Base-by-base conservation (phyloP, 2,888 invertebrate species). In the Adelphocoris suturalis region DNA sequence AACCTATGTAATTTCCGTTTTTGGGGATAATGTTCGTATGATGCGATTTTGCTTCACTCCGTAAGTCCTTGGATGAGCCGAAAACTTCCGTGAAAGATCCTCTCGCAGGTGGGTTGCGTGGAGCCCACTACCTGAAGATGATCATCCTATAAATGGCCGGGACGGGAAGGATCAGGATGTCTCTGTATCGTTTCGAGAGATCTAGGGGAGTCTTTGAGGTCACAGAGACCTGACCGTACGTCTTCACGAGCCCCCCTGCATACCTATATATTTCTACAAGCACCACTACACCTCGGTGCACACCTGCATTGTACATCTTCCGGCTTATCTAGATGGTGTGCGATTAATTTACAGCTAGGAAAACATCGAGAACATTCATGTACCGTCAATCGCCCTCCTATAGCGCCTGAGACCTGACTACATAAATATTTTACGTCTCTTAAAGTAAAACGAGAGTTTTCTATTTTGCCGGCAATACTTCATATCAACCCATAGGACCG, bases 101-200 rank as follows among this genome's bases (percentile, higher is more conserved):
- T 68, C 68, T n/a, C 68, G 13, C 68, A 23, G 27, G 23, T 68
- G 19, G 68, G 27, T 68, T 23, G 68, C 23, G 68, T 23, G 23
- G 68, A 57, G 19, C 12, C 27, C 11, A 23, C 27, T 68, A 68
- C 68, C 68, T 23, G 68, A 23, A 68, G 68, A 68, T 27, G 68
- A 68, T 23, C 68, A 68, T 27, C 68, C 68, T 68, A 68, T 68
- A 68, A 68, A 68, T 68, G 68, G 68, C 68, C 12, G 68, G 19
- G 68, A 23, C 68, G 23, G 68, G n/a, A 68, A 23, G 68, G 27
- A 68, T 68, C 68, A 19, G 68, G n/a, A 57, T 16, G 57, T 57
- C 57, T 12, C 57, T 7, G 57, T 57, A 57, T 57, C 57, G 57
- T 57, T 57, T 68, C 19, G 68, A 68, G 27, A 27, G 68, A 68